phyloP scores from a whole-genome alignment of 2,888 invertebrate genomes.

The Dione juno region DNA sequence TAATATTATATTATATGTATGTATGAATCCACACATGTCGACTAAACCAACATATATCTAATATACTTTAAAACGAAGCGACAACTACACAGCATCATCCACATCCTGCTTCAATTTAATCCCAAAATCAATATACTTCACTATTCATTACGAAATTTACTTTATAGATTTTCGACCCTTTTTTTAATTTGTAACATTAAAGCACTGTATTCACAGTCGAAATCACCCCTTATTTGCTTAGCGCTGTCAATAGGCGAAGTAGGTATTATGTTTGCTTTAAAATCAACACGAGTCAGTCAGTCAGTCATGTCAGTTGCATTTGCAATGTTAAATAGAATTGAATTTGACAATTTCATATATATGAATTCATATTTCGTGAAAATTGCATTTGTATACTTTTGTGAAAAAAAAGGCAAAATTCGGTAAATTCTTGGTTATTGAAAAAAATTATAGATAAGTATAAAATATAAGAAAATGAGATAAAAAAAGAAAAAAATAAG shows the following conservation, averaged over 20 bases:
- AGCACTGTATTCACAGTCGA: slow-evolving; percentile 40
- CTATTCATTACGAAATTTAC: slow-evolving; percentile 25
- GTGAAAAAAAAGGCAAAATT: no score
- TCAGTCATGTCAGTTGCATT: slow-evolving; percentile 23
- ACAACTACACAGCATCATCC: neutral
- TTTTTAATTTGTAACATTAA: slow-evolving; percentile 46
- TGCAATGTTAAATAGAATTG: slow-evolving; percentile 11
- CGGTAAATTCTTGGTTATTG: no score
- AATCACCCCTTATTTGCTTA: slow-evolving; percentile 52
- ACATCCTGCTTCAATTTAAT: slow-evolving; percentile 6
- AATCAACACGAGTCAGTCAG: slow-evolving; percentile 45
- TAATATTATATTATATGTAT: no score
- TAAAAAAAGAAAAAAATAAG: no score
- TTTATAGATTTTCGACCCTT: slow-evolving; percentile 32
- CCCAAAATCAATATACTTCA: slow-evolving; percentile 31
- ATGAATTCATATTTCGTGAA: neutral
- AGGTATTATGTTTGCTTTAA: slow-evolving; percentile 49
- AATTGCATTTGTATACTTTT: neutral
- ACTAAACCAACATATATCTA: neutral
- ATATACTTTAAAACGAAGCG: neutral
- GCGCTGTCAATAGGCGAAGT: slow-evolving; percentile 51
- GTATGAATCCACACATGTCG: no score
- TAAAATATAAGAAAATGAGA: no score
- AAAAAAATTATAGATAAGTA: no score
- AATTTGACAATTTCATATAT: neutral